Evolutionary conservation across 2,113 vertebrate species (phyloP), one percentile per base, ranked within the genome.

Genomic region (Alouatta palliata): DNA sequence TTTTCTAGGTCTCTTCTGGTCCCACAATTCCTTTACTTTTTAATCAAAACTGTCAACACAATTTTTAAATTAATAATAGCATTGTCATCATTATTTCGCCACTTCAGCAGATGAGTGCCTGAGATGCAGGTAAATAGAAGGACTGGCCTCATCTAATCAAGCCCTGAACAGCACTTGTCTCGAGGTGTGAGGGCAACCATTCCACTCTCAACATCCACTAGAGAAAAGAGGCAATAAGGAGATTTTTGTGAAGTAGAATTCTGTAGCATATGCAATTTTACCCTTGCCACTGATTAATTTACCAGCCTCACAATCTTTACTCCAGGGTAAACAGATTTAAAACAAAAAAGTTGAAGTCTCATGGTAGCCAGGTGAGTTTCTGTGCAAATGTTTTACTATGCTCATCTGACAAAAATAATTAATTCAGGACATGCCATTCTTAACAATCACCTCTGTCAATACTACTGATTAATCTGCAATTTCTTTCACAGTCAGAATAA

Each of bases 221-320:
- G 86, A 47, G 61, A 47, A 81, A 90, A 87, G 76, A 87, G 81
- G 56, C 56, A 45, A 47, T 76, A 88, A 94, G 77, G 85, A 77
- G 54, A 66, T 64, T 76, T 94, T 92, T 58, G 52, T 80, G 95
- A 89, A 95, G 86, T 52, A 88, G 86, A 85, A 93, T 75, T 71
- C 93, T 91, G 82, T 66, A 91, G n/a, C 85, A 86, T 92, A 21
- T 70, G 58, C 70, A 79, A 89, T 93, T 95, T 94, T 79, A 94
- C 23, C 58, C 85, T 92, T 45, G 77, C 35, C n/a, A 16, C 76
- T 93, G 96, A 97, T 94, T 95, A 95, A 95, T 93, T 91, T 91
- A 86, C 52, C 35, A 61, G 47, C 16, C 32, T 71, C 71, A 49
- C 14, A 54, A 79, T 32, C 82, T 94, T 75, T 93, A 32, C 86